Evolutionary conservation across 2,113 vertebrate genomes (phyloP).

Genomic region (Plestiodon gilberti): DNA sequence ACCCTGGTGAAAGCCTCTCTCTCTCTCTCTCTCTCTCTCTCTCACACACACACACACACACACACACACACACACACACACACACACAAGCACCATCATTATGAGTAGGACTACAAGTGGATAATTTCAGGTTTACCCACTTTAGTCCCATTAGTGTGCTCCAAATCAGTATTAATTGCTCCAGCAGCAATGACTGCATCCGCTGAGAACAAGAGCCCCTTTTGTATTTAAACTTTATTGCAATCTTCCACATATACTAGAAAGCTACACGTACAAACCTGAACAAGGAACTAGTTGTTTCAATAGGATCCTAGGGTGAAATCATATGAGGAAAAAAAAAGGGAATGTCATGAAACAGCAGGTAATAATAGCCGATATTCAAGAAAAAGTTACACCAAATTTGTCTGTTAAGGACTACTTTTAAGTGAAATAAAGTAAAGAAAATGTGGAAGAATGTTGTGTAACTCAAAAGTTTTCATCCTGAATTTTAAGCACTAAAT

Average conservation of each 20-base stretch:
- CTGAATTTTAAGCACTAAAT: conserved; percentile 17
- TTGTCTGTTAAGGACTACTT: neutral
- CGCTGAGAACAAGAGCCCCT: conserved; percentile 45
- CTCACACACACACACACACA: neutral
- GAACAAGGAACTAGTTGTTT: conserved; percentile 59
- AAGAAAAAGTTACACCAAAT: conserved; percentile 34
- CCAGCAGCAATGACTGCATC: neutral
- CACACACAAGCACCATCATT: neutral
- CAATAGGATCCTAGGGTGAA: conserved; percentile 42
- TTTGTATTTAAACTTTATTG: conserved; percentile 57
- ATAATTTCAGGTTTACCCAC: conserved; percentile 43
- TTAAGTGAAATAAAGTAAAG: neutral
- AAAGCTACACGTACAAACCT: conserved; percentile 54
- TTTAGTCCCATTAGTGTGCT: conserved; percentile 3
- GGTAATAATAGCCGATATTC: conserved; percentile 33
- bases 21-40: neutral
- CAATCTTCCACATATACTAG: conserved; percentile 52
- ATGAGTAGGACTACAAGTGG: conserved; percentile 36
- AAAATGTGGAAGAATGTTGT: neutral
- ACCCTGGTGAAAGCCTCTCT: neutral
- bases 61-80: neutral
- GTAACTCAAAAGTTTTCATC: neutral
- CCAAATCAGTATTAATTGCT: conserved; percentile 31
- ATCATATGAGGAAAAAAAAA: conserved; percentile 31
- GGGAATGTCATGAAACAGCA: conserved; percentile 35